Evolutionary conservation across 1,140 invertebrate species (phyloP).

Genomic region (Lithobius niger): DNA sequence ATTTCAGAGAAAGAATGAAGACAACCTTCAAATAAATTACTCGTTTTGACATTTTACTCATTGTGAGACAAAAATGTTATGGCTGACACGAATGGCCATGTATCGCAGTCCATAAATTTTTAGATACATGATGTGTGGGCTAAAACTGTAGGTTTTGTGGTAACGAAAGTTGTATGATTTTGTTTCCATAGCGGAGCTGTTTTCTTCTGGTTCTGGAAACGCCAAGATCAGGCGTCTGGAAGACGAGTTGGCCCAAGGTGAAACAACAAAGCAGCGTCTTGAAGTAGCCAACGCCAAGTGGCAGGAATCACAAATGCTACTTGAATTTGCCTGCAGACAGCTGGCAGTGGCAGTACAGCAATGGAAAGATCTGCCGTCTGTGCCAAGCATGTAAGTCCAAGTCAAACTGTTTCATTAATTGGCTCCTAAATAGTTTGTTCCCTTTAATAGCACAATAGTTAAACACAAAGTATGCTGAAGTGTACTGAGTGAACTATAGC

Average conservation of each 20-base stretch:
- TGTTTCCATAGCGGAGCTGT: too few species aligned
- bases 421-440: not conserved
- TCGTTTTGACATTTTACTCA: too few species aligned
- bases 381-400: conserved; percentile 28
- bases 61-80: too few species aligned
- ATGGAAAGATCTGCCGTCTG: conserved; percentile 34
- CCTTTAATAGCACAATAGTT: not conserved
- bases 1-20: too few species aligned
- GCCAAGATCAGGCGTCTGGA: not conserved
- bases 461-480: not conserved
- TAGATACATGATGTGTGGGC: too few species aligned
- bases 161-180: too few species aligned
- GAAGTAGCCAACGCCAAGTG: conserved; percentile 22
- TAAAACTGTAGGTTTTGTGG: too few species aligned
- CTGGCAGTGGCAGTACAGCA: conserved; percentile 33
- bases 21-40: too few species aligned
- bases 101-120: too few species aligned
- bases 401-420: not conserved
- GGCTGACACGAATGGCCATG: too few species aligned
- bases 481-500: too few species aligned
- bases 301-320: conserved; percentile 37
- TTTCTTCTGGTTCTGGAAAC: too few species aligned
- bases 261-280: not conserved
- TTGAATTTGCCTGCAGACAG: conserved; percentile 38
- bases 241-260: not conserved